phyloP scores from a whole-genome alignment of 2,797 vertebrate species.

The Pachyuromys duprasi region DNA sequence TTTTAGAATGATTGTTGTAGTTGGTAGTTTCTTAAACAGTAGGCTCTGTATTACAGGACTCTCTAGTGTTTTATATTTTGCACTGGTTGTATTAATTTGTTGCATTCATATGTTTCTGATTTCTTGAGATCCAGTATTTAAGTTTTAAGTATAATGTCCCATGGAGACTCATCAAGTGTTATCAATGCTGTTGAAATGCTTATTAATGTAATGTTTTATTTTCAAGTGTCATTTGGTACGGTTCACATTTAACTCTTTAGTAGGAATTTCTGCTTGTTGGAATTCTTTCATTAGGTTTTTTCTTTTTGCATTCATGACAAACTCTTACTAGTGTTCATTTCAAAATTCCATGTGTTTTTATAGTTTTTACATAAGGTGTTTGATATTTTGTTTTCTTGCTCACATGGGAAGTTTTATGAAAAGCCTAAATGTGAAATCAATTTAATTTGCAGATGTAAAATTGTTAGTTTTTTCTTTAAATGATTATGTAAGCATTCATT shows the following conservation, averaged over 20 bases:
- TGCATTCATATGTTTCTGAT: constrained; percentile 31
- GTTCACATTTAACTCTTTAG: constrained; percentile 9
- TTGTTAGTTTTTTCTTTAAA: constrained; percentile 56
- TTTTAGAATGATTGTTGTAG: constrained; percentile 30
- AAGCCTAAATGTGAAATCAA: constrained; percentile 25
- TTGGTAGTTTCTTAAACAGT: constrained; percentile 11
- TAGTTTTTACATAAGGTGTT: neutral
- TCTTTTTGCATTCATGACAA: constrained; percentile 32
- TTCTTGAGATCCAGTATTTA: constrained; percentile 54
- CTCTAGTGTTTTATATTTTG: constrained; percentile 55
- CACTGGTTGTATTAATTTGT: constrained; percentile 49
- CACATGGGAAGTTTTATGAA: constrained; percentile 22
- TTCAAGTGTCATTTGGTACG: neutral
- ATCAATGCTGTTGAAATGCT: constrained; percentile 17
- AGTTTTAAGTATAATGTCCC: constrained; percentile 47
- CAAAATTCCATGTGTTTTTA: constrained; percentile 47
- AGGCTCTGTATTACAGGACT: neutral
- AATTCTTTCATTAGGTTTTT: constrained; percentile 50
- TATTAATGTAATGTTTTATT: constrained; percentile 42
- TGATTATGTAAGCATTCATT: constrained; percentile 33
- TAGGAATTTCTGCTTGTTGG: neutral
- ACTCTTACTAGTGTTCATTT: constrained; percentile 41
- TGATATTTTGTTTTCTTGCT: constrained; percentile 44
- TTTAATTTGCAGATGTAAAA: constrained; percentile 19
- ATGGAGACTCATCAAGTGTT: neutral